Evolutionary conservation across 1,140 invertebrate genomes (phyloP).

Genomic region (Pogonomyrmex californicus): DNA sequence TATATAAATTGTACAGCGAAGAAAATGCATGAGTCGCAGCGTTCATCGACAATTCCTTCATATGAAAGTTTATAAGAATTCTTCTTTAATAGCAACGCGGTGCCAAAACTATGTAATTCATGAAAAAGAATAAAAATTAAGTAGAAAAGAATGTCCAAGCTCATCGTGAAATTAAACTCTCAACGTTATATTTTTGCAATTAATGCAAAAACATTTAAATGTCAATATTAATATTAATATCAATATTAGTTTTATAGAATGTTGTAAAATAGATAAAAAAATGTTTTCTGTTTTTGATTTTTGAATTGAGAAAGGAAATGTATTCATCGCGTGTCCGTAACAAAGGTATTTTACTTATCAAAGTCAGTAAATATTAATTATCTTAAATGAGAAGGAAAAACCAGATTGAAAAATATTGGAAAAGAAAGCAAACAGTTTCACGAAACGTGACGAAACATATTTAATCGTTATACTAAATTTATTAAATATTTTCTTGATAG

Average conservation of each 20-base stretch:
- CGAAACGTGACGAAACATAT: no score
- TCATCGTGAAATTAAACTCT: neutral
- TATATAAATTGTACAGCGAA: neutral
- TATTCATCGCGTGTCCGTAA: no score
- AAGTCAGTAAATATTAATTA: no score
- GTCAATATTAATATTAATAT: neutral
- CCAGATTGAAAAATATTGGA: no score
- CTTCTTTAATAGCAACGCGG: constrained; percentile 45
- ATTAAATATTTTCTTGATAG: no score
- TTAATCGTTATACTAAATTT: no score
- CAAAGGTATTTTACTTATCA: no score
- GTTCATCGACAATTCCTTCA: constrained; percentile 37
- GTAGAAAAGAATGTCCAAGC: neutral
- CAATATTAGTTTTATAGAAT: neutral
- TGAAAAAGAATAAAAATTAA: constrained; percentile 24
- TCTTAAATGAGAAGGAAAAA: no score
- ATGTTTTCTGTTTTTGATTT: no score
- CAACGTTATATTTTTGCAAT: neutral
- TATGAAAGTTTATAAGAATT: constrained; percentile 50
- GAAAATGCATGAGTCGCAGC: constrained; percentile 7
- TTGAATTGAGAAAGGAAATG: no score
- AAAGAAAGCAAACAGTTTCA: no score
- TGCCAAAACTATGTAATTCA: constrained; percentile 45
- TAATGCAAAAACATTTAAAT: neutral
- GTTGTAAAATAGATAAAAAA: no score